Base-by-base conservation (phyloP, 1,140 invertebrate species). In the Panagrolaimus sp. region DNA sequence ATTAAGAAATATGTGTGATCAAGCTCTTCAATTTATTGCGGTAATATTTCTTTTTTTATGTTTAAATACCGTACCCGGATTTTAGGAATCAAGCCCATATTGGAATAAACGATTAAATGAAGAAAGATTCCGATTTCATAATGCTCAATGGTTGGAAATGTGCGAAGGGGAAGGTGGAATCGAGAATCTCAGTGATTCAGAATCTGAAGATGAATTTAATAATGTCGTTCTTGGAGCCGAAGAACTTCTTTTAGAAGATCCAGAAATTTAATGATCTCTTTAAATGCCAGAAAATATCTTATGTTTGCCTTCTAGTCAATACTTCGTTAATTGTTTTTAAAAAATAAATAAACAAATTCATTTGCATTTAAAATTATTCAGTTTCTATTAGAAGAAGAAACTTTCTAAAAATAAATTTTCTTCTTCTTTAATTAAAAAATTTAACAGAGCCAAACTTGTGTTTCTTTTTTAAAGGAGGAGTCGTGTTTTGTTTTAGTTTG, bases 111-210 rank as follows among this genome's bases (percentile, higher is more conserved):
- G 91, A 74, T 95, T 98, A 68, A 91, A 92, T 86, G 87, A 91
- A 72, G 94, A 96, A 85, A 91, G 94, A 77, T 98, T 98, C 83
- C 87, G 92, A 24, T 92, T 91, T 83, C 93, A 98, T 84, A 98
- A 98, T 85, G 90, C 91, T 0, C 93, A 97, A 82, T 98, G 95
- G 96, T 84, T 98, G 62, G 92, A 94, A 78, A 95, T 97, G 90
- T 91, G 97, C 32, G 90, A 71, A 58, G 71, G 38, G 4, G 52
- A 46, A 14, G 55, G 48, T 17, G 70, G 63, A 21, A 8, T 14
- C 14, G 52, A 26, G 4, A 45, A n/a, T 1, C 21, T 24, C 43
- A 55, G 76, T 15, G 68, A 71, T 21, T 21, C 15, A 1, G 71
- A 72, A 17, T 62, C 55, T 5, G 14, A 17, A 1, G 70, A 72